Evolutionary conservation across 2,113 vertebrate genomes (phyloP), one percentile per base, ranked within the genome.

Genomic region (Physeter macrocephalus): DNA sequence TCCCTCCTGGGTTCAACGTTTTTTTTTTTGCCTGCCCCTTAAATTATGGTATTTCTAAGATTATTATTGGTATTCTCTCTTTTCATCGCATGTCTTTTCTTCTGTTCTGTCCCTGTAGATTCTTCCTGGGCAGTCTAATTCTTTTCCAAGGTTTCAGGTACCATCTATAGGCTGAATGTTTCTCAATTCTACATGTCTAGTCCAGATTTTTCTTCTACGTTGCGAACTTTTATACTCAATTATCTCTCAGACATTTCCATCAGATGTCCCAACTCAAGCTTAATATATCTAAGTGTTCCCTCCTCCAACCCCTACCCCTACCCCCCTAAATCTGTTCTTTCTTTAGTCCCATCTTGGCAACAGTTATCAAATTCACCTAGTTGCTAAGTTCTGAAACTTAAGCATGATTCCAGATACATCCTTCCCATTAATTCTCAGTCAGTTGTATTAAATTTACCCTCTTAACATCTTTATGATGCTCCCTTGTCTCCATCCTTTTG

Each of bases 401-500:
- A 15, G 9, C 25, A 36, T 92, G 74, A 57, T 88, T 54, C 75
- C 20, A 93, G 8, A 75, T 0, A 88, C 34, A 77, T 14, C 41
- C 62, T 62, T 95, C 57, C 41, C 81, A 77, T 77, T 87, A 80
- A 75, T 41, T 39, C 20, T 71, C 25, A 52, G 43, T 69, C 75
- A 64, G 57, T 69, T 39, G 36, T 75, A 49, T 52, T 23, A 21
- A 67, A 85, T 21, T 11, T 67, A 49, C 46, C 81, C 29, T 66
- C 25, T 78, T 84, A 46, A 82, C 14, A 69, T 87, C 61, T 15
- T 82, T 62, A 36, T 36, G 41, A 77, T 20, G 86, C 31, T 91
- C 84, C 64, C 43, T 64, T 89, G 20, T 75, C n/a, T 92, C 61
- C 67, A 82, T 82, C 46, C 9, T 89, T 96, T 96, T 54, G 89